phyloP scores from a whole-genome alignment of 2,113 vertebrate species.

The Hoplias malabaricus region DNA sequence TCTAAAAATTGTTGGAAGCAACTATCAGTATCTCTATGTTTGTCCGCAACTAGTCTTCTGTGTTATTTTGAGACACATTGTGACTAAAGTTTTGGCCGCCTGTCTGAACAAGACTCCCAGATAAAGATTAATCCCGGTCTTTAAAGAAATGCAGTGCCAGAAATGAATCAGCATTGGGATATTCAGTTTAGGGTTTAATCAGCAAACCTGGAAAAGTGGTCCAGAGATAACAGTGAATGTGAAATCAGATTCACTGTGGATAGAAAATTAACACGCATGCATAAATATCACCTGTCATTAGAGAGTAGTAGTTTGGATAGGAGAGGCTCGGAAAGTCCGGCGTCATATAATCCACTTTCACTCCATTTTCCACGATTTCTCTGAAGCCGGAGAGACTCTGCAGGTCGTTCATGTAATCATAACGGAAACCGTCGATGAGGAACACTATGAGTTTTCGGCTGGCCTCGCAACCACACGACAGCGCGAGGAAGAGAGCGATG shows the following conservation, averaged over 20 bases:
- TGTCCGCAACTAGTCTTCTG: no score
- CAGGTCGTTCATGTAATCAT: constrained; percentile 87
- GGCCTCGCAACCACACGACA: constrained; percentile 47
- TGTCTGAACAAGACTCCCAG: no score
- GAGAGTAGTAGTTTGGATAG: constrained; percentile 91
- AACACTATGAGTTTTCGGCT: constrained; percentile 81
- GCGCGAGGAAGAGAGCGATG: constrained; percentile 46
- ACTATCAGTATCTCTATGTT: no score
- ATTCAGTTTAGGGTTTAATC: no score
- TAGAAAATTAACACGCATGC: no score
- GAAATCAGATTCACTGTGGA: no score
- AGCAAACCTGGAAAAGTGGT: background rate
- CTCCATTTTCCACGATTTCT: constrained; percentile 80
- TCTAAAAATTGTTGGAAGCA: no score
- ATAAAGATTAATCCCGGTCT: no score
- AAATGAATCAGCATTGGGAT: no score
- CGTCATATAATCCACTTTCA: constrained; percentile 91
- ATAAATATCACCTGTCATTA: constrained; percentile 87
- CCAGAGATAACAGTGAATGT: background rate
- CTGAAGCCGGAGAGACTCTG: constrained; percentile 79
- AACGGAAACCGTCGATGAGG: constrained; percentile 90
- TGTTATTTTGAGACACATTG: no score
- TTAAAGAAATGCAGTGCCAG: no score
- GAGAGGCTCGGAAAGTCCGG: constrained; percentile 93
- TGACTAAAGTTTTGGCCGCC: no score